Conservation (phyloP, 2,113 vertebrate genomes). For the Lamprotornis superbus region DNA sequence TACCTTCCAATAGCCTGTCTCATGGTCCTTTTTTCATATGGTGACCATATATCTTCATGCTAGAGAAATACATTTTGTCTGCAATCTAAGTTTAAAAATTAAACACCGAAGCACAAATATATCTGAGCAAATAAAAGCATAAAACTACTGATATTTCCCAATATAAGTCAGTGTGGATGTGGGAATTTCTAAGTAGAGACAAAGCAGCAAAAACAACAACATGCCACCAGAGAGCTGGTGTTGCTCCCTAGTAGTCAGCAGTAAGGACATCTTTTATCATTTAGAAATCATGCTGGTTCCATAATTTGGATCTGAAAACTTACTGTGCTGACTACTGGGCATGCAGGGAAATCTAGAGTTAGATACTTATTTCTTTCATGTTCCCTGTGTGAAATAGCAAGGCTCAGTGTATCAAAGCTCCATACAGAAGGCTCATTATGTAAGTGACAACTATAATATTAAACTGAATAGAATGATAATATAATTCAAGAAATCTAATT, state of each 20-base stretch:
- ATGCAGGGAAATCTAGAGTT: not conserved
- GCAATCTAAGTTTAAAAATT: not conserved
- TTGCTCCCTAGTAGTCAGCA: not conserved
- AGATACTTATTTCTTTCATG: not conserved
- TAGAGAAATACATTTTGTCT: not conserved
- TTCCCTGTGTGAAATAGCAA: constrained; percentile 14
- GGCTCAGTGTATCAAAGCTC: not conserved
- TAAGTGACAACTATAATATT: constrained; percentile 52
- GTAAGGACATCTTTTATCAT: not conserved
- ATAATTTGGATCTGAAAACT: not conserved
- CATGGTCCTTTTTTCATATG: not conserved
- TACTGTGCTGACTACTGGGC: not conserved
- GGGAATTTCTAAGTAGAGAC: not conserved
- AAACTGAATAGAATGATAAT: constrained; percentile 54
- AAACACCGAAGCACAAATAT: not conserved
- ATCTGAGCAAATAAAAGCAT: not conserved
- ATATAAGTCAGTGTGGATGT: not conserved
- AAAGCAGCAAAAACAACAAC: not conserved
- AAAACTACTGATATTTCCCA: not conserved
- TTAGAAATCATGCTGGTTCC: not conserved
- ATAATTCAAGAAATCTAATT: constrained; percentile 60
- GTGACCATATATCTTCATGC: not conserved
- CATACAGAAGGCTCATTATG: constrained; percentile 26
- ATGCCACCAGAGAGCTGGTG: not conserved
- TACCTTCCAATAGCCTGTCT: not conserved